Base-by-base conservation (phyloP, 2,888 invertebrate genomes). In the Nomada flava region DNA sequence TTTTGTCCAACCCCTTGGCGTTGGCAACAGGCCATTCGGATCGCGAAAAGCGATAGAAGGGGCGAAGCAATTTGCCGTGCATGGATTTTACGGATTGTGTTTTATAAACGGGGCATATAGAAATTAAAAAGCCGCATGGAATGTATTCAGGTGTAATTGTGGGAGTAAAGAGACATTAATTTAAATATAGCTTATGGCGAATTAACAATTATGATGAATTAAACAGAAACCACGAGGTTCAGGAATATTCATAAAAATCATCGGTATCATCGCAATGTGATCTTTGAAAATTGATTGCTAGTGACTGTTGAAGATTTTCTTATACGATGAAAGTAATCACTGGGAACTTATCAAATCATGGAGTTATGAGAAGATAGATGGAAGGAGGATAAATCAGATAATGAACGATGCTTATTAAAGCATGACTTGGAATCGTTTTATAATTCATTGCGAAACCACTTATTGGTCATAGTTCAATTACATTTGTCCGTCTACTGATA, bases 21-120 rank as follows among this genome's bases (percentile, higher is more conserved):
- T n/a, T 73, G 73, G 73, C 73, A 65, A 53, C 55, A 65, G 20
- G 73, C 73, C 73, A 73, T 65, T 55, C 15, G 11, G 36, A 59
- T 57, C 29, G 64, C 4, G 11, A 57, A 20, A 44, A 62, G 20
- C 71, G 71, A 42, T n/a, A 44, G 36, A 73, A 23, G 5, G 11
- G 11, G 11, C 23, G 53, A 36, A 23, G 26, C 11, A 29, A 57
- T n/a, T 47, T 47, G 26, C 11, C 13, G 44, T 47, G 42, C 20
- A 26, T 26, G 29, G 29, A 44, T 44, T 69, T 62, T 23, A 50
- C 52, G 47, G 15, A 36, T 5, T 36, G 36, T 7, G 36, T 47
- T 15, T 13, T 47, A 13, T 10, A 47, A 47, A 47, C 3, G 1
- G 13, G 47, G 15, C 11, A 10, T 15, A 15, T 47, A 15, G 15